Base-by-base conservation (phyloP, 1,140 invertebrate genomes). In the Meloidogyne hapla region DNA sequence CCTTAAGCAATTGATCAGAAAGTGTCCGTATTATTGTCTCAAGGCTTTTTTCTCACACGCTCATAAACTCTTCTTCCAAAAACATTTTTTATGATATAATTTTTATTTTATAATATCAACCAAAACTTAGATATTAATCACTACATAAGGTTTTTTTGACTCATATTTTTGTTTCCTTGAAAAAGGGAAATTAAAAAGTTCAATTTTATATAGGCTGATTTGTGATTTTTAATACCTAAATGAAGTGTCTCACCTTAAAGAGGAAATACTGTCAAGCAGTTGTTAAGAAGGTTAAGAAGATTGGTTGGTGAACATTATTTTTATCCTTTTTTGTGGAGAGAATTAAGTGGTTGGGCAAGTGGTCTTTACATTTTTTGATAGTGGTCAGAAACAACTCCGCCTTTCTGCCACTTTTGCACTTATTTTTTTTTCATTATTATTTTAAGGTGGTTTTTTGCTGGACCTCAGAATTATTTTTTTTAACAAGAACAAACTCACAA, bases 1-100 rank as follows among this genome's bases (percentile, higher is more conserved):
- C 70, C 23, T 21, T 56, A 56, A 56, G 48, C 48, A 56, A 56
- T n/a, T 56, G 48, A 23, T 73, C 56, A 73, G 21, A 18, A 38
- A 61, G 63, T 65, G 65, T 73, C 56, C 23, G 21, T 48, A 33
- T 13, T 56, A 18, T 61, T 73, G 45, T 73, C 70, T 73, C 64
- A 38, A 62, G 56, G 70, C 70, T 73, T 28, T 63, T 73, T 73
- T 73, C 70, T 64, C 70, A 73, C 33, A 73, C 2, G 25, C 15
- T 73, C 70, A 64, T 73, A 73, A 73, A 73, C 38, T 23, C 56
- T 38, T 73, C 70, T 25, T 38, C 4, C 23, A 56, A 56, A 56
- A 56, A 56, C 12, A 28, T 21, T 64, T 21, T 48, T 18, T 61
- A 4, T 23, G 40, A 12, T 13, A 45, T 67, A 28, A 18, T 38